Base-by-base conservation (phyloP, 2,888 invertebrate genomes). In the Clistopyga incitator region DNA sequence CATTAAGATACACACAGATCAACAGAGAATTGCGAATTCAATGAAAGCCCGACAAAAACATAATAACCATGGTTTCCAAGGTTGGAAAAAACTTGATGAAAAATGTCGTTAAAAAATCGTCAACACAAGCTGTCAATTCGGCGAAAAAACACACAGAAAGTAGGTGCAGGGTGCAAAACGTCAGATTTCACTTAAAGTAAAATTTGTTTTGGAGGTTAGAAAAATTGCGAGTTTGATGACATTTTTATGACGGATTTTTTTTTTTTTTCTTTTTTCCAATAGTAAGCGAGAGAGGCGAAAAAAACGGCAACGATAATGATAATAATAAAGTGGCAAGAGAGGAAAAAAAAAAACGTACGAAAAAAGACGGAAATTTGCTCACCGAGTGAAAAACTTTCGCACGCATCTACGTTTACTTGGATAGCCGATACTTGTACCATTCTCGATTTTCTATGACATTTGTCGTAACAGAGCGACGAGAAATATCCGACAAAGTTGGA, bases 351-450 rank as follows among this genome's bases (percentile, higher is more conserved):
- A 42, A 61, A n/a, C 34, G 29, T 8, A 23, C 52, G 18, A 15
- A 8, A n/a, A 34, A 72, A 64, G 8, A n/a, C 8, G 34, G 29
- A 59, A 50, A 34, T 61, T 29, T 0, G 47, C 79, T 80, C 68
- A 80, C 79, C 79, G n/a, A 80, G 47, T 68, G 74, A 4, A 50
- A 59, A 67, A 38, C 79, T 67, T 68, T 80, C 25, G 50, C 25
- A 68, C 50, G 72, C 77, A 78, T 56, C 78, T 56, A 74, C 68
- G 78, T 68, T 52, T 61, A 59, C 56, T 59, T 67, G 52, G 18
- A 45, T 78, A 45, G 52, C 45, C 68, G 67, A 74, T 34, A 61
- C 42, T 47, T 68, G 61, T 78, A 82, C 50, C 82, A 82, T 78
- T 82, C 38, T 75, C 65, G 20, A 52, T 75, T 52, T 65, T 65